Percentiles rank a stretch among this genome's conserved stretches.
Conservation (phyloP, 2,888 invertebrate genomes). For the Volucella inflata region DNA sequence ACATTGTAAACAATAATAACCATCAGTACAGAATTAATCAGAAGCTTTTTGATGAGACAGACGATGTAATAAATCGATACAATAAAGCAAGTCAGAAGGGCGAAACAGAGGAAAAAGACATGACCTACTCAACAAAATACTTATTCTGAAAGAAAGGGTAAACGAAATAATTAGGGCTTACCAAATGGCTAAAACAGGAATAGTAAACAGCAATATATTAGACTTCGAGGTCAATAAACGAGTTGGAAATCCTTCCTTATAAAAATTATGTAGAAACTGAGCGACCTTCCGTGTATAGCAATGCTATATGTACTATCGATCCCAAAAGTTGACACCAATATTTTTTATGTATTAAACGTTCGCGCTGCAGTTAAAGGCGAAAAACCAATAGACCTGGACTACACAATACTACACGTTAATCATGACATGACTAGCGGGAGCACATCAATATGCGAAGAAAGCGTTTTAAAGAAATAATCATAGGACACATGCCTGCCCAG, state of each 20-base stretch:
- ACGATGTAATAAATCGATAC: too few species aligned
- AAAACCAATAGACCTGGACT: background rate
- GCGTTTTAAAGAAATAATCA: background rate
- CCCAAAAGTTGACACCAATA: background rate
- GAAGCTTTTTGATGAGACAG: too few species aligned
- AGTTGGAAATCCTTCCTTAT: conserved; percentile 5
- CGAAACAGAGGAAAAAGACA: too few species aligned
- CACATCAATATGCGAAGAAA: background rate
- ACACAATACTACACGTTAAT: background rate
- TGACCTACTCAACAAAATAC: background rate
- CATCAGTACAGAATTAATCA: too few species aligned
- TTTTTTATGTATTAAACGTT: background rate
- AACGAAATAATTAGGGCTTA: background rate
- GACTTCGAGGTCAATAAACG: conserved; percentile 9
- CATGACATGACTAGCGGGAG: background rate
- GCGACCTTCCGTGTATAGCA: background rate
- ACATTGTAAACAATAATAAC: too few species aligned
- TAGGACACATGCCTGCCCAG: conserved; percentile 3
- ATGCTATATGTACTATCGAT: conserved; percentile 3
- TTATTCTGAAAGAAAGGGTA: background rate
- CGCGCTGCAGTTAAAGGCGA: background rate
- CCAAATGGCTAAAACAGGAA: conserved; percentile 5
- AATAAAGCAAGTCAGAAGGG: too few species aligned
- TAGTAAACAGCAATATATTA: conserved; percentile 8
- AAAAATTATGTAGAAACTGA: conserved; percentile 2